These are phyloP conservation scores for Diglossa cyanea DNA, from an alignment of 2,797 vertebrate genomes.

Conservation along the genomic window DNA sequence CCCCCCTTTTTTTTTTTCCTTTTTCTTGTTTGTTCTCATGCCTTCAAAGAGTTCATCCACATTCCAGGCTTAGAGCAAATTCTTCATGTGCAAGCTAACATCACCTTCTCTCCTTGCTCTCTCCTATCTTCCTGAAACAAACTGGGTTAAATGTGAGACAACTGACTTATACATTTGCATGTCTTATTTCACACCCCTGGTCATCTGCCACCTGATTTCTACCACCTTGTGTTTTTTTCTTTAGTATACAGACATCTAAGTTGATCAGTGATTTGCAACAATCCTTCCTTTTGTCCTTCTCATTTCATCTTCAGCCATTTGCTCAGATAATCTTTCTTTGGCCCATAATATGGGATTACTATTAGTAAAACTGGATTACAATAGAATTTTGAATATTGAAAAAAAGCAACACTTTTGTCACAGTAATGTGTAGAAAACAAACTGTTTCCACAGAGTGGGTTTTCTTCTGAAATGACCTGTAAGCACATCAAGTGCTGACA, in stretches of 20 bases:
- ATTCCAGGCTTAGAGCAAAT: background rate
- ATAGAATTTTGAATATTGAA: background rate
- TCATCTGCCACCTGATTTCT: background rate
- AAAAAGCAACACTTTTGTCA: background rate
- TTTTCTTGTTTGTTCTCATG: background rate
- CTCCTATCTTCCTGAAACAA: background rate
- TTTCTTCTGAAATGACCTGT: background rate
- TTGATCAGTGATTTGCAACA: background rate
- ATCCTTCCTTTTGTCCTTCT: background rate
- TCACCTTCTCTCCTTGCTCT: background rate
- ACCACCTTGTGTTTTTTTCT: background rate
- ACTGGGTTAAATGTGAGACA: background rate
- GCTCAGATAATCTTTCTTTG: background rate
- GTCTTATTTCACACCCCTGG: background rate
- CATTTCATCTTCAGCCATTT: background rate
- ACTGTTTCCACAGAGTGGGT: background rate
- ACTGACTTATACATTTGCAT: background rate
- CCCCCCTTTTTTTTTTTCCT: rapidly evolving
- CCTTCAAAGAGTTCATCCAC: background rate
- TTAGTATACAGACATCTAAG: background rate
- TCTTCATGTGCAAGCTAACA: background rate
- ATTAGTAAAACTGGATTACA: background rate
- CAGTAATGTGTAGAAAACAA: background rate
- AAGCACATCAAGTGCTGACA: background rate
- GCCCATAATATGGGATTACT: background rate